phyloP scores from a whole-genome alignment of 2,888 invertebrate genomes.

The Byasa hedistus region DNA sequence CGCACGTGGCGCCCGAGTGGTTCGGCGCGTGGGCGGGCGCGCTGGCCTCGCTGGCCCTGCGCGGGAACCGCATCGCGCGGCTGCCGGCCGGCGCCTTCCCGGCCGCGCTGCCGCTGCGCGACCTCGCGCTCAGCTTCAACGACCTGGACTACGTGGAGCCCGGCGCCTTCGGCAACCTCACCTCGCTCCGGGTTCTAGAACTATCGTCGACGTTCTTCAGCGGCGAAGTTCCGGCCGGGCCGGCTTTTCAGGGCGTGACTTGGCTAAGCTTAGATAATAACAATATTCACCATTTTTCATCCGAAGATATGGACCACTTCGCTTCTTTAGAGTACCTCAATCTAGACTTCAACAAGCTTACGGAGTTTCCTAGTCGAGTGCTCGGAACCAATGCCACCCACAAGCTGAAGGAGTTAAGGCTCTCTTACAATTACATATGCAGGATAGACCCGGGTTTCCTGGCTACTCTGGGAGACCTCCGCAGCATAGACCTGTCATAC shows the following conservation, averaged over 20 bases:
- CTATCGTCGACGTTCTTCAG: slow-evolving; percentile 88
- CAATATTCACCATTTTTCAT: slow-evolving; percentile 81
- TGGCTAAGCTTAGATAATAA: slow-evolving; percentile 92
- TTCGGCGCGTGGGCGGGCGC: slow-evolving; percentile 86
- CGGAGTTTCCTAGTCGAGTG: slow-evolving; percentile 81
- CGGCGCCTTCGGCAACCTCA: slow-evolving; percentile 85
- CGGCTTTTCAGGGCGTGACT: slow-evolving; percentile 82
- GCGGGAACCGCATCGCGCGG: slow-evolving; percentile 87
- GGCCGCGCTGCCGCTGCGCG: slow-evolving; percentile 85
- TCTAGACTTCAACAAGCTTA: slow-evolving; percentile 89
- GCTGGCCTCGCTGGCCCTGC: slow-evolving; percentile 85
- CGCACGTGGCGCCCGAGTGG: slow-evolving; percentile 82
- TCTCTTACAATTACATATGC: slow-evolving; percentile 88
- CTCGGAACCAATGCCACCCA: slow-evolving; percentile 68
- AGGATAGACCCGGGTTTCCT: slow-evolving; percentile 84
- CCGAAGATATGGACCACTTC: slow-evolving; percentile 83
- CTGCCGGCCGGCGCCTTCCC: slow-evolving; percentile 82
- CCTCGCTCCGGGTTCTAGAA: slow-evolving; percentile 87
- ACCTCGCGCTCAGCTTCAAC: slow-evolving; percentile 92
- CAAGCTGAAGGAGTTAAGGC: slow-evolving; percentile 86
- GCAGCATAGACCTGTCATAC: slow-evolving; percentile 85
- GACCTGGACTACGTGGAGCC: slow-evolving; percentile 86
- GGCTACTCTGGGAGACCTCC: slow-evolving; percentile 81
- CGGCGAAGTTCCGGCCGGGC: slow-evolving; percentile 84
- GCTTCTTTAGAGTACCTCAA: slow-evolving; percentile 87